Base-by-base conservation (phyloP, 2,888 invertebrate genomes). In the Sabatieria punctata region DNA sequence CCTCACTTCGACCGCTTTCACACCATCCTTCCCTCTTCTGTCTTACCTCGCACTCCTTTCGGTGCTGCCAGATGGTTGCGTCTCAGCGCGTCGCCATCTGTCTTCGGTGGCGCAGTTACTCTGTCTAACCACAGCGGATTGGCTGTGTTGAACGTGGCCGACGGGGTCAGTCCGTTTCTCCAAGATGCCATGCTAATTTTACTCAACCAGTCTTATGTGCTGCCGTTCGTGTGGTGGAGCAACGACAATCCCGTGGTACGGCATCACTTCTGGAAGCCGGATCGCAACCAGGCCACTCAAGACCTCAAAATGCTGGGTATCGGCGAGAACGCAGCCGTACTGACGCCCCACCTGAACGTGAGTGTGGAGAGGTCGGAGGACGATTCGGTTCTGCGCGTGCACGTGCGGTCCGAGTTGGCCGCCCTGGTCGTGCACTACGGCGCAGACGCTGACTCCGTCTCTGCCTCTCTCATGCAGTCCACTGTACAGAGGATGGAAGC, bases 1-100 rank as follows among this genome's bases (percentile, higher is more conserved):
- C 22, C 15, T 11, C 13, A 38, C 19, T 45, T 45, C 23, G 39
- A 24, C 37, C 33, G 35, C 15, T 39, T 52, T 23, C 41, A 24
- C 4, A 26, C 39, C 21, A 43, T 39, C 4, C 21, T 30, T 8
- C 19, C n/a, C 2, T 35, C 41, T 2, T 13, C 26, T 18, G 18
- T 46, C 18, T 25, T 42, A 13, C 46, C 41, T 2, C 18, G 13
- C n/a, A 21, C 41, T 2, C 25, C 40, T 6, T n/a, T 15, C n/a
- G 19, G 22, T 21, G 3, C 30, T 11, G 4, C 11, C 4, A 22
- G 19, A 13, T 15, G 41, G 22, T 8, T 8, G 8, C 30, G 8
- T 8, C 8, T n/a, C 43, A n/a, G 23, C 19, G 25, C 39, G 4
- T 23, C 15, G 4, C 45, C 40, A 8, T 3, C 19, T 15, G 33